Conservation (phyloP, 1,140 invertebrate species). For the Drosophila saltans region DNA sequence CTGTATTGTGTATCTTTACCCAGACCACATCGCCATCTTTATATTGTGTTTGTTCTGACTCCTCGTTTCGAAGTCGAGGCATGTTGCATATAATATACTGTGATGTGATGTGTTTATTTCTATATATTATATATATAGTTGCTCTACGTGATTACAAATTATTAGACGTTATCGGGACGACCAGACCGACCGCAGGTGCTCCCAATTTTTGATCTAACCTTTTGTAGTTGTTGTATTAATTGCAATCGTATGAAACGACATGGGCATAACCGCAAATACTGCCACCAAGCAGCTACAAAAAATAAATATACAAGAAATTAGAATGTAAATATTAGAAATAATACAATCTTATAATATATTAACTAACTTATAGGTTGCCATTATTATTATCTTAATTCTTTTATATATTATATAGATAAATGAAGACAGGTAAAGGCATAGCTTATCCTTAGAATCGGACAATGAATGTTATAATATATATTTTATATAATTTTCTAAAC, state of each 20-base stretch:
- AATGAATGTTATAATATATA: too few relatives aligned
- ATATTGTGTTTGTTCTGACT: slow-evolving; percentile 82
- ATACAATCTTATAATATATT: too few relatives aligned
- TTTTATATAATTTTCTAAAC: too few relatives aligned
- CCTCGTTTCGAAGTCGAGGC: slow-evolving; percentile 58
- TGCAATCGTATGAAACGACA: not conserved
- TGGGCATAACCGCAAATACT: not conserved
- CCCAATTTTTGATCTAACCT: not conserved
- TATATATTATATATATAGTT: not conserved
- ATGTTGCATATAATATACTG: slow-evolving; percentile 20
- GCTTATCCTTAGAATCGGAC: too few relatives aligned
- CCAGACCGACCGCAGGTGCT: not conserved
- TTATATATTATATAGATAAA: too few relatives aligned
- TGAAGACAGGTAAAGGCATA: too few relatives aligned
- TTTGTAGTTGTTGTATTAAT: not conserved
- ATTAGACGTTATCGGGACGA: not conserved
- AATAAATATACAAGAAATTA: not conserved
- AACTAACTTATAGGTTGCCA: not conserved
- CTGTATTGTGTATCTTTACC: slow-evolving; percentile 88
- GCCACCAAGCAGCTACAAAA: slow-evolving; percentile 2
- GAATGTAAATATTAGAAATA: not conserved
- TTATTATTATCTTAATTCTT: too few relatives aligned
- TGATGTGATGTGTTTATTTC: not conserved
- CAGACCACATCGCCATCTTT: slow-evolving; percentile 90
- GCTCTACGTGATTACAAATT: too few relatives aligned